Percentiles rank a stretch among this genome's conserved stretches.
phyloP scores from a whole-genome alignment of 2,797 vertebrate species.

The Aselliscus stoliczkanus region DNA sequence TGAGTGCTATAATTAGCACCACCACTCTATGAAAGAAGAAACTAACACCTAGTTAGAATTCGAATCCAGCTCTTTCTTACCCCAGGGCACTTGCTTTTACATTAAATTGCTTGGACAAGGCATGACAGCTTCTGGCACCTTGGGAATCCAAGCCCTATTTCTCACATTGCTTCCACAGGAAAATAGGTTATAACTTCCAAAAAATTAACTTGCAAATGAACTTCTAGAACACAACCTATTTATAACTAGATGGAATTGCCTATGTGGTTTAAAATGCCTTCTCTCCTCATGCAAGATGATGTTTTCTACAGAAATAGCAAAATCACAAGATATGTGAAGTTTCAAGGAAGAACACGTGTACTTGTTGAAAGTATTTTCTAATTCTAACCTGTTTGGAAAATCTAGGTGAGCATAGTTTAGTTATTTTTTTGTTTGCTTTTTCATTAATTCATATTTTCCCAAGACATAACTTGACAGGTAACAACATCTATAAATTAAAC shows the following conservation, averaged over 20 bases:
- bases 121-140: neutral
- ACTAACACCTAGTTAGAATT: neutral
- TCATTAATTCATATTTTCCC: neutral
- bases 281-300: neutral
- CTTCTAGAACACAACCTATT: slow-evolving; percentile 1
- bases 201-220: slow-evolving; percentile 52
- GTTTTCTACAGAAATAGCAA: neutral
- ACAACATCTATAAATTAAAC: neutral
- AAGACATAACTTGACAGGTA: neutral
- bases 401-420: neutral
- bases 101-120: neutral
- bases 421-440: neutral
- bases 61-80: neutral
- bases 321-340: neutral
- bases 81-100: neutral
- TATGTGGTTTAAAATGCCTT: neutral
- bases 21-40: neutral
- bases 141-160: neutral
- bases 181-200: slow-evolving; percentile 35
- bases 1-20: neutral
- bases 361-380: neutral
- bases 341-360: neutral
- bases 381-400: neutral
- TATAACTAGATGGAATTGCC: slow-evolving; percentile 16
- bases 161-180: neutral